Evolutionary conservation across 2,888 invertebrate genomes (phyloP).

Genomic region (Parnassius orleans): DNA sequence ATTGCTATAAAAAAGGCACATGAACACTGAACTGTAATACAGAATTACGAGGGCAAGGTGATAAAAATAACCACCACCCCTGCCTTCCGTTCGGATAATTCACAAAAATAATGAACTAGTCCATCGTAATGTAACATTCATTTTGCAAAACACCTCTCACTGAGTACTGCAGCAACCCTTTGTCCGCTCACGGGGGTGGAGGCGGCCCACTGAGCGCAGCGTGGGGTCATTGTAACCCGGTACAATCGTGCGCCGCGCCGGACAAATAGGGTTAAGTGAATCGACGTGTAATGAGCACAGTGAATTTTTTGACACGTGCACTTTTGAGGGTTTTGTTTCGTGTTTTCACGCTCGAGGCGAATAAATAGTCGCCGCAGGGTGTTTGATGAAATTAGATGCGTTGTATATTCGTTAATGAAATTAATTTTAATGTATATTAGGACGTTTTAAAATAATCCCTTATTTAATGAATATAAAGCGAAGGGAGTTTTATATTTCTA

Average conservation of each 20-base stretch:
- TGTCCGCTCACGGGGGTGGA: slow-evolving; percentile 45
- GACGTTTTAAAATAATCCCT: too few relatives aligned
- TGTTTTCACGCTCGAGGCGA: slow-evolving; percentile 38
- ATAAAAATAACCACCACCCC: not conserved
- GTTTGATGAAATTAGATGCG: slow-evolving; percentile 14
- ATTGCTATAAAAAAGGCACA: too few relatives aligned
- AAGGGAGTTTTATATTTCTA: too few relatives aligned
- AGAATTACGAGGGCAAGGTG: not conserved
- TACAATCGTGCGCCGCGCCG: slow-evolving; percentile 24
- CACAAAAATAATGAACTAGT: slow-evolving; percentile 14
- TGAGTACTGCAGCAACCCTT: slow-evolving; percentile 39
- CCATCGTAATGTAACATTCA: slow-evolving; percentile 31
- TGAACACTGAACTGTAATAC: too few relatives aligned
- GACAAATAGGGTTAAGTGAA: slow-evolving; percentile 50
- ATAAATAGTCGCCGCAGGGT: slow-evolving; percentile 30
- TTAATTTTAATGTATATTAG: slow-evolving; percentile 6
- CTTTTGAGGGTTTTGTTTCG: slow-evolving; percentile 33
- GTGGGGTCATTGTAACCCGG: slow-evolving; percentile 42
- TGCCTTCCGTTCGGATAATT: not conserved
- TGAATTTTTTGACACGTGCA: slow-evolving; percentile 51
- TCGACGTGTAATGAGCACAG: slow-evolving; percentile 61
- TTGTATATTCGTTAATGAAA: not conserved
- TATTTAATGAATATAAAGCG: too few relatives aligned
- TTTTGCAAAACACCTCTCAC: slow-evolving; percentile 22
- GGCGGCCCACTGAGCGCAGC: slow-evolving; percentile 56